These are phyloP conservation scores for Oryzias curvinotus DNA, from an alignment of 2,113 vertebrate genomes.

Conservation along the genomic window DNA sequence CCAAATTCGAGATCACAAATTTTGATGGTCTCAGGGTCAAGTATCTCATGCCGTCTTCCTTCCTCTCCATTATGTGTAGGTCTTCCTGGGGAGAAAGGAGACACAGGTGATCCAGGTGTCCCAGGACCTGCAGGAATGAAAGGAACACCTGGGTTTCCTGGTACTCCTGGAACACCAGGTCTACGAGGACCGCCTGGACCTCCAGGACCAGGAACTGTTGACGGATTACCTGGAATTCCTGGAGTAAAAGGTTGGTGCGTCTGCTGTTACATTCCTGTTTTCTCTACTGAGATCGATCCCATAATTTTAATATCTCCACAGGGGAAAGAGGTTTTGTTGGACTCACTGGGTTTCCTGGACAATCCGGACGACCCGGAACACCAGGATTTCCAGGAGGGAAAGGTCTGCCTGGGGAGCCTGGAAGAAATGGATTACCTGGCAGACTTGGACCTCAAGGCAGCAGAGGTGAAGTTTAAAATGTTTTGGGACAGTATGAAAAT, in stretches of 20 bases:
- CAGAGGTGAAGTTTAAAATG: conserved; percentile 68
- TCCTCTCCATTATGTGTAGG: conserved; percentile 65
- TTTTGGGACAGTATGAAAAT: too few species aligned
- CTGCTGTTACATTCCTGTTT: not conserved
- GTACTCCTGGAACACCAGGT: conserved; percentile 81
- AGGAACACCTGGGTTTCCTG: conserved; percentile 83
- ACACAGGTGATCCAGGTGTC: conserved; percentile 80
- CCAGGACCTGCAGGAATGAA: conserved; percentile 83
- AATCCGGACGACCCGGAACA: conserved; percentile 78
- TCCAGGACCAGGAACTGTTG: conserved; percentile 74
- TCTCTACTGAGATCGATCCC: not conserved
- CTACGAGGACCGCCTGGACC: conserved; percentile 79
- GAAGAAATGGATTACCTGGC: conserved; percentile 64
- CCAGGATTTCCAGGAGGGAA: conserved; percentile 83
- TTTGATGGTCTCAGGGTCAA: not conserved
- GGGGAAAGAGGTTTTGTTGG: conserved; percentile 85
- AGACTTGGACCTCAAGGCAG: conserved; percentile 67
- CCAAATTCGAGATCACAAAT: not conserved
- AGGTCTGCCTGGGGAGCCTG: conserved; percentile 74
- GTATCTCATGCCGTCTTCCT: not conserved
- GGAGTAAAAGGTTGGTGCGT: conserved; percentile 85
- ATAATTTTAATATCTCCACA: conserved; percentile 45
- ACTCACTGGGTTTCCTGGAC: conserved; percentile 85
- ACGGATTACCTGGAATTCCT: conserved; percentile 78
- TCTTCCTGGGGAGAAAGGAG: conserved; percentile 84